Evolutionary conservation across 2,113 vertebrate species (phyloP).

Genomic region (Notarius lentiginosus): DNA sequence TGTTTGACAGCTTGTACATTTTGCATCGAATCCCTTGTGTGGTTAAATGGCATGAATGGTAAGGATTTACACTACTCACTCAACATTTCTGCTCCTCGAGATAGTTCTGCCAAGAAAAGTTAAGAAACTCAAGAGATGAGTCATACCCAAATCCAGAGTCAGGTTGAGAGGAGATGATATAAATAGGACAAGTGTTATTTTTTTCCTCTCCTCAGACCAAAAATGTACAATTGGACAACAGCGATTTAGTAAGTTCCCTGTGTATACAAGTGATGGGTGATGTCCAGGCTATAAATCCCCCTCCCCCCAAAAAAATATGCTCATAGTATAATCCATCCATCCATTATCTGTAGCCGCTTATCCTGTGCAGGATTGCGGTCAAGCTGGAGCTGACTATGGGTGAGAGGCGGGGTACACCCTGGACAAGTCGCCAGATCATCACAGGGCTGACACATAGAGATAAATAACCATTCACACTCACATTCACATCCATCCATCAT

Average conservation of each 20-base stretch:
- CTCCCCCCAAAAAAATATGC: too few relatives aligned
- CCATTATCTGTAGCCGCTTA: too few relatives aligned
- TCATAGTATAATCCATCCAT: too few relatives aligned
- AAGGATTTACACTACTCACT: not conserved
- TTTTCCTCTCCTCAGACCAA: not conserved
- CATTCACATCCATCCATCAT: too few relatives aligned
- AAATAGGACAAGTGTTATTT: not conserved
- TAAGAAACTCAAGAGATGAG: slow-evolving; percentile 7
- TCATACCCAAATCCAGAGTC: slow-evolving; percentile 9
- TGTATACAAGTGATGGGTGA: not conserved
- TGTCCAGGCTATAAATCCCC: not conserved
- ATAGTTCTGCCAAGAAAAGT: slow-evolving; percentile 14
- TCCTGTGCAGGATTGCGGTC: too few relatives aligned
- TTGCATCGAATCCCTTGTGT: not conserved
- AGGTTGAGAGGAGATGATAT: not conserved
- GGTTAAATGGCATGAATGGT: not conserved
- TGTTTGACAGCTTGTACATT: not conserved
- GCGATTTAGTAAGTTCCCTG: not conserved
- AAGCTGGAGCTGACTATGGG: too few relatives aligned
- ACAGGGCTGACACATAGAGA: too few relatives aligned
- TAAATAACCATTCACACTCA: too few relatives aligned
- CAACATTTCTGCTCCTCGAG: not conserved
- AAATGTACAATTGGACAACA: not conserved
- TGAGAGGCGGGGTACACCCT: too few relatives aligned
- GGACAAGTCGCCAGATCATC: too few relatives aligned